Percentiles rank a stretch among this genome's conserved stretches.
phyloP scores from a whole-genome alignment of 2,113 vertebrate genomes.

The Gymnocephalus cernua region DNA sequence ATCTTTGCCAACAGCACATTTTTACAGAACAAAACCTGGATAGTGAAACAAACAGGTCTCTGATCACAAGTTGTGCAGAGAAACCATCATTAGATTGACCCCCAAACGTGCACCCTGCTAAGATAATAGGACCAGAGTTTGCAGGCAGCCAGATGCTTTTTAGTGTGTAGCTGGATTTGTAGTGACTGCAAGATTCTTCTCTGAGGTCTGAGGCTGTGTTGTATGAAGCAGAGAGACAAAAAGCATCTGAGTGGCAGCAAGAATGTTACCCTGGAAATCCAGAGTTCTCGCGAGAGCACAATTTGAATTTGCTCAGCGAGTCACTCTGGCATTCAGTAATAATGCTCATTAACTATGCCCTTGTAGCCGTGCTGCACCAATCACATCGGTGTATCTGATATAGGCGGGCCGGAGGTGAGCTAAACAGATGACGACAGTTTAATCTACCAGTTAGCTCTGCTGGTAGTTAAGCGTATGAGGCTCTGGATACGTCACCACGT shows the following conservation, averaged over 20 bases:
- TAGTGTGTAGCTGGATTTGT: constrained; percentile 3
- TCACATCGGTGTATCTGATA: no score
- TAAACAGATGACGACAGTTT: no score
- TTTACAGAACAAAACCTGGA: neutral
- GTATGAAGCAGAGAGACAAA: neutral
- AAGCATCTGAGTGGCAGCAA: neutral
- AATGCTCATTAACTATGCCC: no score
- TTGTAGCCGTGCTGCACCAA: no score
- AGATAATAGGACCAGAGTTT: neutral
- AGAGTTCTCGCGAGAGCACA: no score
- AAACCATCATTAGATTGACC: constrained; percentile 5
- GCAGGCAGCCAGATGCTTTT: constrained; percentile 6
- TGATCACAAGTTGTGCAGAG: constrained; percentile 13
- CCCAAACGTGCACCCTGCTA: constrained; percentile 20
- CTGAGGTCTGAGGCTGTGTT: neutral
- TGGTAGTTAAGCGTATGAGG: no score
- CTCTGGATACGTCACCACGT: no score
- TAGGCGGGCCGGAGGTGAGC: no score
- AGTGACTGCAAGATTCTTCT: neutral
- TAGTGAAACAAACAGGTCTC: neutral
- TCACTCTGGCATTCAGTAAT: no score
- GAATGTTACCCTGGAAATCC: no score
- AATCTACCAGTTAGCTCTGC: no score
- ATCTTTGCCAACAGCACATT: constrained; percentile 18
- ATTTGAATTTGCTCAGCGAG: no score